Evolutionary conservation across 2,797 vertebrate species (phyloP).

Genomic region (Melanotaenia trifasciata): DNA sequence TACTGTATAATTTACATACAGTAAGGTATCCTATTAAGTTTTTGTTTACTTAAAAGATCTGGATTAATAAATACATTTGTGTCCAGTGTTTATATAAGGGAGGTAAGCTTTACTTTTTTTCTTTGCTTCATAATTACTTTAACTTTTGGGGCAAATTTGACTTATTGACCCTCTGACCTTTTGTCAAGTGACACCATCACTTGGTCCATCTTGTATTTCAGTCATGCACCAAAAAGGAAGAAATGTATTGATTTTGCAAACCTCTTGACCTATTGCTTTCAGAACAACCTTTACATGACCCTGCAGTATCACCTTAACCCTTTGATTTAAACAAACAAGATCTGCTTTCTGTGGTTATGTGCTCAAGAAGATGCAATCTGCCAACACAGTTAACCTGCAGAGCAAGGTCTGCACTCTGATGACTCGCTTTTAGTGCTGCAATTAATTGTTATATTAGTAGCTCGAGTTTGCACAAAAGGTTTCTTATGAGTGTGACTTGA

Average conservation of each 20-base stretch:
- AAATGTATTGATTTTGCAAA: conserved; percentile 42
- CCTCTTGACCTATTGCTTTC: not conserved
- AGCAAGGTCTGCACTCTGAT: conserved; percentile 7
- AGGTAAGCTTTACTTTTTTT: not conserved
- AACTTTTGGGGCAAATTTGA: not conserved
- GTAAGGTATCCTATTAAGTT: not conserved
- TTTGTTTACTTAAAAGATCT: not conserved
- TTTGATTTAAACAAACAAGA: conserved; percentile 14
- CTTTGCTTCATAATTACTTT: not conserved
- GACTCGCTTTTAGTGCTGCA: not conserved
- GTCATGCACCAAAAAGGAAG: conserved; percentile 11
- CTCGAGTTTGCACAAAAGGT: not conserved
- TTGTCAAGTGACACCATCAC: not conserved
- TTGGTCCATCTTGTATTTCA: conserved; percentile 18
- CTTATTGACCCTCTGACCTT: conserved; percentile 34
- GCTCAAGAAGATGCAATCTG: not conserved
- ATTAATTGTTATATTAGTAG: conserved; percentile 2
- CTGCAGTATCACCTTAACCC: not conserved
- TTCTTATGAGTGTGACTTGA: not conserved
- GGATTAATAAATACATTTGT: not conserved
- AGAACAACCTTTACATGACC: conserved; percentile 14
- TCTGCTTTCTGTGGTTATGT: not conserved
- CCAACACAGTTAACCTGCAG: not conserved
- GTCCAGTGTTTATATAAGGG: not conserved
- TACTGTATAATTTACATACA: not conserved